These are phyloP conservation scores for Ecliptopera silaceata DNA, from an alignment of 2,888 invertebrate genomes.

Conservation along the genomic window DNA sequence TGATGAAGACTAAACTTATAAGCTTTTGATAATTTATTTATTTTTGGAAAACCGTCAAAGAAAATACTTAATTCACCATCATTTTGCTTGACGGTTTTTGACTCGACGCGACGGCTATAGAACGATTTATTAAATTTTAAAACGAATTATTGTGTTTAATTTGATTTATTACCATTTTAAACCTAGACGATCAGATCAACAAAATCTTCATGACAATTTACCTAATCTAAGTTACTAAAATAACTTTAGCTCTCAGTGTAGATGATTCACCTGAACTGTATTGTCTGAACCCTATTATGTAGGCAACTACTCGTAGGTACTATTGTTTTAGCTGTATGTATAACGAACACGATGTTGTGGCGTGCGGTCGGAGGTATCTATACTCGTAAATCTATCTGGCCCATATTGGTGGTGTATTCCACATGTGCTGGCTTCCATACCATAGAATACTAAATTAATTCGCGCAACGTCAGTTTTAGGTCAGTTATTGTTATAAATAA, in stretches of 20 bases:
- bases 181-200: no score
- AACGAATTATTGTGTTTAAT: no score
- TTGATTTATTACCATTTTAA: no score
- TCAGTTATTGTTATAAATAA: conserved; percentile 20
- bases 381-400: conserved; percentile 36
- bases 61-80: no score
- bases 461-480: conserved; percentile 13
- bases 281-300: neutral
- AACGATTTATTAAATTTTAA: no score
- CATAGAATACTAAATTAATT: conserved; percentile 23
- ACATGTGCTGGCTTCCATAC: conserved; percentile 22
- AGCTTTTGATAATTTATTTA: conserved; percentile 44
- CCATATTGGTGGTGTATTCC: conserved; percentile 34
- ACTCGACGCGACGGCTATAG: no score
- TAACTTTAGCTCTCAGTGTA: neutral
- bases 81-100: no score
- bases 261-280: neutral
- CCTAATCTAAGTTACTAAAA: no score
- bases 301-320: conserved; percentile 13
- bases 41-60: conserved; percentile 34
- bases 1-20: conserved; percentile 26
- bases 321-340: conserved; percentile 33
- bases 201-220: no score
- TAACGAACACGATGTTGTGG: conserved; percentile 33
- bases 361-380: conserved; percentile 33